Evolutionary conservation across 2,113 vertebrate genomes (phyloP).

Genomic region (Synodontis membranacea): DNA sequence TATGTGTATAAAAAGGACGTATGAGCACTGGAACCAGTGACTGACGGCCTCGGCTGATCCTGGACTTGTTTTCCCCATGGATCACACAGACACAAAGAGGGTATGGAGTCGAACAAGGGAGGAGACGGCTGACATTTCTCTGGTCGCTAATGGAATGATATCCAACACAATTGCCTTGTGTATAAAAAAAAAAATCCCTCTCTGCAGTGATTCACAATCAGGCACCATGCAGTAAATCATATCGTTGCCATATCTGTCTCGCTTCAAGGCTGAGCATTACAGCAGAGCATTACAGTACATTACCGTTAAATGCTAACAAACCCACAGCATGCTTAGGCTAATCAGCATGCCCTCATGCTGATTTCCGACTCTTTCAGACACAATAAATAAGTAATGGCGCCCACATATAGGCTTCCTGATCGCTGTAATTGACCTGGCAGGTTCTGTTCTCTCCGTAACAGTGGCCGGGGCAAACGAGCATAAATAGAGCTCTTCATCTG

Average conservation of each 20-base stretch:
- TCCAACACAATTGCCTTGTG: constrained; percentile 48
- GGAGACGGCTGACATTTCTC: constrained; percentile 54
- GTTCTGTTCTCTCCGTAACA: constrained; percentile 31
- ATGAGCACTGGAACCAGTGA: constrained; percentile 41
- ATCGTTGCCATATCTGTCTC: neutral
- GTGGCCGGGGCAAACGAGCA: constrained; percentile 27
- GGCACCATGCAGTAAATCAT: constrained; percentile 53
- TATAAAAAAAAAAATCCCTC: constrained; percentile 56
- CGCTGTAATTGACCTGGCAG: constrained; percentile 36
- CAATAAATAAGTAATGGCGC: constrained; percentile 38
- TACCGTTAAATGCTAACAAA: constrained; percentile 44
- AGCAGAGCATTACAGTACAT: constrained; percentile 28
- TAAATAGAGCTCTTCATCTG: neutral
- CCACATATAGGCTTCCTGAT: constrained; percentile 36
- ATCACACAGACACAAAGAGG: constrained; percentile 48
- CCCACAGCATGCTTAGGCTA: constrained; percentile 30
- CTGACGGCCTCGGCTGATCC: constrained; percentile 41
- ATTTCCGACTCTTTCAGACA: constrained; percentile 19
- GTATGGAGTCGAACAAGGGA: constrained; percentile 13
- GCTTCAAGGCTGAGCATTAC: neutral
- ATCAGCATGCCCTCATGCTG: constrained; percentile 33
- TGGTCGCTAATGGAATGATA: constrained; percentile 56
- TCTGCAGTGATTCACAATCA: constrained; percentile 58
- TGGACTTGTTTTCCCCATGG: constrained; percentile 49
- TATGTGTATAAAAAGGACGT: neutral